phyloP scores from a whole-genome alignment of 1,140 invertebrate species.

The Drosophila biarmipes region DNA sequence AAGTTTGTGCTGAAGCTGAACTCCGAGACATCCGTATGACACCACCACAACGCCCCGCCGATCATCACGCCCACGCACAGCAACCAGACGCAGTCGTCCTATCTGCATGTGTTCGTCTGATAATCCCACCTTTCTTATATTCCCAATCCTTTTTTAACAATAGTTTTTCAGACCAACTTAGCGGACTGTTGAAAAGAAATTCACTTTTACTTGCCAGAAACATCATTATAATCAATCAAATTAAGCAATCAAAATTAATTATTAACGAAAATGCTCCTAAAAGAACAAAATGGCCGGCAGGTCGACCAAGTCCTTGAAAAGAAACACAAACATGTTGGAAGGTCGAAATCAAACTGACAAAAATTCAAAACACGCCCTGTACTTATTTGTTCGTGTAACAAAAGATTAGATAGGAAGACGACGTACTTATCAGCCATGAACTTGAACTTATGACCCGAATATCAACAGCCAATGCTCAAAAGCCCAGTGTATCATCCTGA shows the following conservation, averaged over 20 bases:
- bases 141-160: background rate
- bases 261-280: background rate
- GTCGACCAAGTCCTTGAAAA: background rate
- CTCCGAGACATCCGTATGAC: constrained; percentile 98
- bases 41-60: constrained; percentile 63
- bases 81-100: constrained; percentile 80
- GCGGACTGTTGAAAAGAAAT: background rate
- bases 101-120: constrained; percentile 81
- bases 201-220: background rate
- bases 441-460: constrained; percentile 16
- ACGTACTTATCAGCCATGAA: constrained; percentile 30
- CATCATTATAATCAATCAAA: constrained; percentile 13
- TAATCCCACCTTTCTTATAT: background rate
- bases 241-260: constrained; percentile 20
- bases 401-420: constrained; percentile 1
- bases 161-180: background rate
- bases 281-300: background rate
- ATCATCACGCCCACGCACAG: constrained; percentile 76
- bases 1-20: constrained; percentile 97
- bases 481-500: constrained; percentile 67
- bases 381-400: background rate
- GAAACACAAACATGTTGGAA: background rate
- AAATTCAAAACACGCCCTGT: constrained; percentile 1
- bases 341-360: background rate
- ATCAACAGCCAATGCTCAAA: constrained; percentile 50